phyloP scores from a whole-genome alignment of 2,113 vertebrate species.

The Ceyx cyanopectus region DNA sequence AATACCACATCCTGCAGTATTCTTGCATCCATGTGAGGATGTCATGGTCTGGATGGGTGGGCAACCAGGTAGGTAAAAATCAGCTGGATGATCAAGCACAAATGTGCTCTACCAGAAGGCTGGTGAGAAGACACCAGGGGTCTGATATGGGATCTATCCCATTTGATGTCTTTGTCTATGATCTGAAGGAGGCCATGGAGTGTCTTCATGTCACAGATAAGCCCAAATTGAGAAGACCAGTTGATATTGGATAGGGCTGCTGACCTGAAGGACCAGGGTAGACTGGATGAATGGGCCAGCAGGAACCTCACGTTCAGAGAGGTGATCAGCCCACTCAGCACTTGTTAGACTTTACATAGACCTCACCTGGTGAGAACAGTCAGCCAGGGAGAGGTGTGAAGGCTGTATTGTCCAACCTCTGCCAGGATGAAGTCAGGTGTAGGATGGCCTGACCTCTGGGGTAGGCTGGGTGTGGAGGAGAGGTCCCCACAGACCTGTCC shows the following conservation, averaged over 20 bases:
- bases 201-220: background rate
- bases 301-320: background rate
- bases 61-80: background rate
- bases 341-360: fast-evolving
- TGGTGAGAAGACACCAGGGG: background rate
- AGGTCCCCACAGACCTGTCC: background rate
- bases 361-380: background rate
- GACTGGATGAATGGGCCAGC: background rate
- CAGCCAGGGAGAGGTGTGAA: fast-evolving
- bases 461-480: background rate
- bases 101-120: background rate
- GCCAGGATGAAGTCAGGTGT: background rate
- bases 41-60: fast-evolving
- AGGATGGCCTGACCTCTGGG: background rate
- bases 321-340: background rate
- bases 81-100: background rate
- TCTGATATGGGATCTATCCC: background rate
- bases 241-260: background rate
- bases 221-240: background rate
- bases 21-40: background rate
- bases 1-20: fast-evolving
- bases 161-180: background rate
- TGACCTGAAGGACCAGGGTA: background rate
- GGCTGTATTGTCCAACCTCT: fast-evolving
- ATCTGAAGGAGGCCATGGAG: background rate